phyloP scores from a whole-genome alignment of 2,113 vertebrate genomes.

The Laterallus jamaicensis region DNA sequence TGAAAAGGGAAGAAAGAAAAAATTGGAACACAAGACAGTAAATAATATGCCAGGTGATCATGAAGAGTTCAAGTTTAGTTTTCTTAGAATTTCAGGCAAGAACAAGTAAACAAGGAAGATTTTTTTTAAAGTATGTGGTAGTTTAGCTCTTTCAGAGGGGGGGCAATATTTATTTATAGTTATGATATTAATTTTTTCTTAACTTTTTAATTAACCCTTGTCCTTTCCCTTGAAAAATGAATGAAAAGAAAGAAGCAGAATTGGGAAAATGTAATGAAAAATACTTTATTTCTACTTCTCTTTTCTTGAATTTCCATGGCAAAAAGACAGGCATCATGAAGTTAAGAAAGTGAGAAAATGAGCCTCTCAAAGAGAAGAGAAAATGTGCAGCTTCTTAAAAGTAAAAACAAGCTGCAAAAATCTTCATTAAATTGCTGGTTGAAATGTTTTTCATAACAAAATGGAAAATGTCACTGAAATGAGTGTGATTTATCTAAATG shows the following conservation, averaged over 20 bases:
- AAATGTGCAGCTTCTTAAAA: background rate
- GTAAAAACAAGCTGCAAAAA: constrained; percentile 29
- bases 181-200: background rate
- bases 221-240: background rate
- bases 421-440: constrained; percentile 25
- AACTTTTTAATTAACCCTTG: background rate
- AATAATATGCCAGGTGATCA: background rate
- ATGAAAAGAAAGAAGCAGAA: background rate
- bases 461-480: constrained; percentile 11
- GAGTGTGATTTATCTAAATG: constrained; percentile 31
- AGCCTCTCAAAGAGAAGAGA: background rate
- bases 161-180: background rate
- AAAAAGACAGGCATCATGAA: background rate
- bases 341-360: background rate
- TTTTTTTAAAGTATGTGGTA: background rate
- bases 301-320: background rate
- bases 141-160: background rate
- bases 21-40: background rate
- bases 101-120: background rate
- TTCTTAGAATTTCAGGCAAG: background rate
- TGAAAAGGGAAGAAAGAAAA: background rate
- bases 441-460: constrained; percentile 14
- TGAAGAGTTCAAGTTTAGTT: background rate
- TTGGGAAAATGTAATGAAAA: background rate
- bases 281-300: background rate